Percentiles rank a stretch among this genome's conserved stretches.
phyloP scores from a whole-genome alignment of 2,113 vertebrate genomes.

The Rhabdornis inornatus region DNA sequence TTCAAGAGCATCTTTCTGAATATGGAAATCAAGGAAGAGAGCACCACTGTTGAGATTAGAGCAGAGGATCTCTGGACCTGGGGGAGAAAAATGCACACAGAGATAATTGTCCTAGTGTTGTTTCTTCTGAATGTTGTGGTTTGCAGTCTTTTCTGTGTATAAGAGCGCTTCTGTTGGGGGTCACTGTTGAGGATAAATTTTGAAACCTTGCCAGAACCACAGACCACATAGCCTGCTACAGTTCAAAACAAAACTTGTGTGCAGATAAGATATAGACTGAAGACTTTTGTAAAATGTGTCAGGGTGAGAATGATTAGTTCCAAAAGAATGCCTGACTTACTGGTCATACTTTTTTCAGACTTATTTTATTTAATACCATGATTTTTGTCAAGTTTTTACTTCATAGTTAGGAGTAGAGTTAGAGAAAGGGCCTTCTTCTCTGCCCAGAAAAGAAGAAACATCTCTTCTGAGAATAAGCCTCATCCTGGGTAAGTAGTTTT shows the following conservation, averaged over 20 bases:
- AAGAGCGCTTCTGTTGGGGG: conserved; percentile 17
- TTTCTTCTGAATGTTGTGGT: not conserved
- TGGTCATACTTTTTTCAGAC: not conserved
- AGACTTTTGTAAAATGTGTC: conserved; percentile 12
- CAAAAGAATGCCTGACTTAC: not conserved
- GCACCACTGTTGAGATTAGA: not conserved
- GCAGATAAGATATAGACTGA: conserved; percentile 37
- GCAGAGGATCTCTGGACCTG: not conserved
- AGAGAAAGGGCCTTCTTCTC: not conserved
- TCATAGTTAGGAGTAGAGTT: not conserved
- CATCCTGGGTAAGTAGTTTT: not conserved
- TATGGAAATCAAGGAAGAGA: conserved; percentile 19
- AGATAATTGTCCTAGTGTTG: not conserved
- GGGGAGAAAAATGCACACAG: not conserved
- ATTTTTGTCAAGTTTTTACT: not conserved
- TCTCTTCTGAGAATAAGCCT: not conserved
- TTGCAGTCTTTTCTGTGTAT: conserved; percentile 21
- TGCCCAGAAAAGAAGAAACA: not conserved
- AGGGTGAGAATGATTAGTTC: not conserved
- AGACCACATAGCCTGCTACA: conserved; percentile 56
- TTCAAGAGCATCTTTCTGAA: conserved; percentile 16
- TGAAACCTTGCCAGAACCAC: conserved; percentile 66
- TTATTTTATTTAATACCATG: not conserved
- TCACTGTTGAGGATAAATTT: conserved; percentile 45
- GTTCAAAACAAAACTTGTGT: conserved; percentile 30